Base-by-base conservation (phyloP, 2,113 vertebrate genomes). In the Bubo bubo region DNA sequence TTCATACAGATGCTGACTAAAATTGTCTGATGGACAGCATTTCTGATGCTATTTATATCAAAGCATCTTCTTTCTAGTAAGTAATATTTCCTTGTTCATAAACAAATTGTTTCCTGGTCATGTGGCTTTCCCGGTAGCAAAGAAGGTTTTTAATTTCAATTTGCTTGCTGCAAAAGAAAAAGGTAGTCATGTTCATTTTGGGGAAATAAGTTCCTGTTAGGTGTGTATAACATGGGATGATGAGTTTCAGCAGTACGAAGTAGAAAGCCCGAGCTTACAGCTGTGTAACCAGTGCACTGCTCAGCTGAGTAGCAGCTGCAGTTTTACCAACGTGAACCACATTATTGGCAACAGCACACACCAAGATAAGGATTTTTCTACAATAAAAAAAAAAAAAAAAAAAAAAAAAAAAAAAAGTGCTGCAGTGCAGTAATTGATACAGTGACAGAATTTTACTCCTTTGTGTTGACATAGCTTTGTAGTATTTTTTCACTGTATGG, bases 401-500 rank as follows among this genome's bases (percentile, higher is more conserved):
- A 18, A 56, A 80, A n/a, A n/a, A 10, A 37, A 34, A 37, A 16
- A 17, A 47, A 4, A 18, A 56, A 80, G 63, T 84, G 68, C 92
- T 95, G 79, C 83, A 56, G 43, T 52, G 60, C 76, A 68, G 92
- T 60, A 39, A 70, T 63, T 20, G 52, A 23, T 70, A 30, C 32
- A 34, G 49, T 67, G 34, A 49, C 70, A 53, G 28, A 35, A 19
- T 68, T 88, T 74, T 92, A 39, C 68, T 79, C 30, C 30, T 80
- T 88, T 71, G 52, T 43, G 53, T 60, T 66, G 43, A 64, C 43
- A 12, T 16, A 84, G 64, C 34, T 68, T 49, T 81, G 47, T 86
- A 92, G 39, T 86, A 91, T 93, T 95, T 97, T 95, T 94, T 92
- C 90, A 91, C 70, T 84, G 12, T 84, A 35, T 55, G 56, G 62